Evolutionary conservation across 1,140 invertebrate genomes (phyloP).

Genomic region (Oscheius sp.): DNA sequence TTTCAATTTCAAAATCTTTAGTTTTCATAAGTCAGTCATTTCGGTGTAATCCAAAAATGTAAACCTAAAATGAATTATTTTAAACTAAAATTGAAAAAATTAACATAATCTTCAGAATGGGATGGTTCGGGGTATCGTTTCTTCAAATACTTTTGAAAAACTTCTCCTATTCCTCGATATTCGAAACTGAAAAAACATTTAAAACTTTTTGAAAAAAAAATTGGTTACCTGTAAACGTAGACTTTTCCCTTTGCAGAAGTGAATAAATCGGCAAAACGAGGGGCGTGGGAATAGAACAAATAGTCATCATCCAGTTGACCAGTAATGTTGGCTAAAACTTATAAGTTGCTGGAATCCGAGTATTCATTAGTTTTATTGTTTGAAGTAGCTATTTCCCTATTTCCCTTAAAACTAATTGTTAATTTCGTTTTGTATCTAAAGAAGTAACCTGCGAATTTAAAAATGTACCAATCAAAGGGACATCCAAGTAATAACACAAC

Average conservation of each 20-base stretch:
- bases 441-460: too few relatives aligned
- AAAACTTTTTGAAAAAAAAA: background rate
- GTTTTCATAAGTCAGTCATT: background rate
- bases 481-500: too few relatives aligned
- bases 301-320: background rate
- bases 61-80: background rate
- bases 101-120: background rate
- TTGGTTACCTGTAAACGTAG: background rate
- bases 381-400: too few relatives aligned
- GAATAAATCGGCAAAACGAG: background rate
- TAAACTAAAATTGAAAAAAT: background rate
- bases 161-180: background rate
- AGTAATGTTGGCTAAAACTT: background rate
- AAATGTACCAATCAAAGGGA: too few relatives aligned
- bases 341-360: too few relatives aligned
- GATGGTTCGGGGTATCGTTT: background rate
- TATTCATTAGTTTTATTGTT: too few relatives aligned
- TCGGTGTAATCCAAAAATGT: background rate
- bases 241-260: background rate
- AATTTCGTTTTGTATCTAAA: too few relatives aligned
- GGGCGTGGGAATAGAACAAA: background rate
- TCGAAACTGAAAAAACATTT: background rate
- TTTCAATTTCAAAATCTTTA: conserved; percentile 1
- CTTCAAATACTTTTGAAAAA: background rate
- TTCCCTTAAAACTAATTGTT: too few relatives aligned